Percentiles rank a stretch among this genome's conserved stretches.
phyloP scores from a whole-genome alignment of 2,888 invertebrate species.

The Drosophila nr. perissopoda region DNA sequence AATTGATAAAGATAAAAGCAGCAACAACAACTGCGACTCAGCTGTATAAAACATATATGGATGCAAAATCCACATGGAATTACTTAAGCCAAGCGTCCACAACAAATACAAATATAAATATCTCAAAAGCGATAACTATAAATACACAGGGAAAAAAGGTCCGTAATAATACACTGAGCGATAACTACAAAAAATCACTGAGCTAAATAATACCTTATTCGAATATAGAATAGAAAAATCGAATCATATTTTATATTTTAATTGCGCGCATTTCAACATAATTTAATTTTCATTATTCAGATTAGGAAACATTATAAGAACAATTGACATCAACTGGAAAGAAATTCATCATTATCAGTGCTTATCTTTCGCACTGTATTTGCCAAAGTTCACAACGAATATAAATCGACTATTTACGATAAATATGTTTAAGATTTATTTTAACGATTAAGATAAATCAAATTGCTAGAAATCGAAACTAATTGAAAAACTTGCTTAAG shows the following conservation, averaged over 20 bases:
- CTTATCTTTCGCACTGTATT: neutral
- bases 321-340: conserved; percentile 11
- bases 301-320: neutral
- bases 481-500: neutral
- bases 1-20: conserved; percentile 18
- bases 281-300: neutral
- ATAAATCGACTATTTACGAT: neutral
- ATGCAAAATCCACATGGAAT: conserved; percentile 3
- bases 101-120: conserved; percentile 10
- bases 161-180: neutral
- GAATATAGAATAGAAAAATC: no score
- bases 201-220: neutral
- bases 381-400: neutral
- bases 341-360: conserved; percentile 13
- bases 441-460: neutral
- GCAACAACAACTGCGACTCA: conserved; percentile 2
- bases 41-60: neutral
- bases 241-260: neutral
- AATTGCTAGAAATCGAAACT: neutral
- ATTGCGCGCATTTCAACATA: neutral
- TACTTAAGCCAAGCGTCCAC: conserved; percentile 8
- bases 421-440: neutral
- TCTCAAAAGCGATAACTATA: neutral
- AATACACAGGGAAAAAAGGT: neutral
- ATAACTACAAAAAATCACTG: neutral